Conservation (phyloP, 2,888 invertebrate species). For the Apamea epomidion region DNA sequence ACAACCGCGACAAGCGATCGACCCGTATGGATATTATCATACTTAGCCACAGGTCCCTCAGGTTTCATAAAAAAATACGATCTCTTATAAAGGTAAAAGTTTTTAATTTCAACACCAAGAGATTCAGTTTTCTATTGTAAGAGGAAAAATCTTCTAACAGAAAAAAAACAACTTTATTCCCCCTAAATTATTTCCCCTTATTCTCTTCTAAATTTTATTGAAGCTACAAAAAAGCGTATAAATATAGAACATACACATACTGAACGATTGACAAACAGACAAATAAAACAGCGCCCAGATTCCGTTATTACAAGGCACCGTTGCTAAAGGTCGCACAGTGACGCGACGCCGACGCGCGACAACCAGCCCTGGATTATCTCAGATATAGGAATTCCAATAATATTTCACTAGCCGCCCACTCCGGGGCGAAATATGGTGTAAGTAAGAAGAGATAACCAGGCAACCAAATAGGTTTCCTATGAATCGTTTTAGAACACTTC, state of each 20-base stretch:
- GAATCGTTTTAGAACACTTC: neutral
- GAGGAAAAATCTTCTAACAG: neutral
- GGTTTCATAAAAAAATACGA: neutral
- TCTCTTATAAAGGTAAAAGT: neutral
- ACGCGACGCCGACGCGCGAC: slow-evolving; percentile 68
- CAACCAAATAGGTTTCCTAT: neutral
- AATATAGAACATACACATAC: neutral
- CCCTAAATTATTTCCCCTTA: too few relatives aligned
- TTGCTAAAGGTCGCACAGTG: slow-evolving; percentile 77
- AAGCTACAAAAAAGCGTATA: slow-evolving; percentile 5
- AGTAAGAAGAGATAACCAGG: slow-evolving; percentile 34
- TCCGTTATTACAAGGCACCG: slow-evolving; percentile 60
- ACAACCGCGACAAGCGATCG: too few relatives aligned
- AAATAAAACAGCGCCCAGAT: slow-evolving; percentile 67
- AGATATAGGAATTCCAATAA: slow-evolving; percentile 86
- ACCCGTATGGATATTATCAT: too few relatives aligned
- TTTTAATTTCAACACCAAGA: neutral
- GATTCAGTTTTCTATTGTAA: neutral
- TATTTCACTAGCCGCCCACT: slow-evolving; percentile 81
- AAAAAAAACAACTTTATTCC: slow-evolving; percentile 21
- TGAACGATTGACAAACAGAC: slow-evolving; percentile 62
- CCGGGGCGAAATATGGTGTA: slow-evolving; percentile 60
- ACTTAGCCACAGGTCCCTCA: too few relatives aligned
- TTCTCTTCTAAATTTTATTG: neutral
- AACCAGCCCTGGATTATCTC: slow-evolving; percentile 79